Percentiles rank a stretch among this genome's conserved stretches.
These are phyloP conservation scores for Hyppa rectilinea DNA, from an alignment of 2,888 invertebrate genomes.

Conservation along the genomic window DNA sequence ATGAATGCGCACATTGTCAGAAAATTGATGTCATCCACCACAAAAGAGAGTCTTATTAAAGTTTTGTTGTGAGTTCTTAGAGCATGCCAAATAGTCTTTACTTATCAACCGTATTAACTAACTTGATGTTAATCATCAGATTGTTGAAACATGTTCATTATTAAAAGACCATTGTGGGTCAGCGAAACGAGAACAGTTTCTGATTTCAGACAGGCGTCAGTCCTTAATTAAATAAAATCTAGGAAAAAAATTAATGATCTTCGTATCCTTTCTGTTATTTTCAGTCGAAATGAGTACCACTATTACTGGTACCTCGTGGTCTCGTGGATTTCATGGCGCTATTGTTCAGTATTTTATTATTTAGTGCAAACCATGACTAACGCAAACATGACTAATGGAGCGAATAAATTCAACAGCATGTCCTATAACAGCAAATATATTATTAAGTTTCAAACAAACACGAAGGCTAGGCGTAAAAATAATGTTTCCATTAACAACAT, in stretches of 20 bases:
- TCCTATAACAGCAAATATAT: neutral
- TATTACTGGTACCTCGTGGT: neutral
- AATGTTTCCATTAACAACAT: too few relatives aligned
- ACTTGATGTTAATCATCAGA: neutral
- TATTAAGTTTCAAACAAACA: neutral
- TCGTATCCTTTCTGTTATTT: neutral
- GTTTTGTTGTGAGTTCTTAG: neutral
- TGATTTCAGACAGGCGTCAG: neutral
- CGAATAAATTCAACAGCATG: constrained; percentile 20
- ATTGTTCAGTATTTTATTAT: constrained; percentile 19
- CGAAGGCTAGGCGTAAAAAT: too few relatives aligned
- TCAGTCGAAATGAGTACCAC: neutral
- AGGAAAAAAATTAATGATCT: neutral
- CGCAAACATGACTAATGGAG: constrained; percentile 28
- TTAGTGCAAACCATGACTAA: constrained; percentile 4
- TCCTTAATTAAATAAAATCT: constrained; percentile 1
- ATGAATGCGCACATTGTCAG: neutral
- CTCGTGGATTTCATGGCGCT: neutral
- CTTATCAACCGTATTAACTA: neutral
- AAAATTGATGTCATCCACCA: constrained; percentile 14
- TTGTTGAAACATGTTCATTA: neutral
- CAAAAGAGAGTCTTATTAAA: neutral
- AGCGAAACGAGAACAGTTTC: neutral
- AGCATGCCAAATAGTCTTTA: neutral
- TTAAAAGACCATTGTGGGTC: too few relatives aligned